Evolutionary conservation across 2,113 vertebrate genomes (phyloP).

Genomic region (Illadopsis cleaveri): DNA sequence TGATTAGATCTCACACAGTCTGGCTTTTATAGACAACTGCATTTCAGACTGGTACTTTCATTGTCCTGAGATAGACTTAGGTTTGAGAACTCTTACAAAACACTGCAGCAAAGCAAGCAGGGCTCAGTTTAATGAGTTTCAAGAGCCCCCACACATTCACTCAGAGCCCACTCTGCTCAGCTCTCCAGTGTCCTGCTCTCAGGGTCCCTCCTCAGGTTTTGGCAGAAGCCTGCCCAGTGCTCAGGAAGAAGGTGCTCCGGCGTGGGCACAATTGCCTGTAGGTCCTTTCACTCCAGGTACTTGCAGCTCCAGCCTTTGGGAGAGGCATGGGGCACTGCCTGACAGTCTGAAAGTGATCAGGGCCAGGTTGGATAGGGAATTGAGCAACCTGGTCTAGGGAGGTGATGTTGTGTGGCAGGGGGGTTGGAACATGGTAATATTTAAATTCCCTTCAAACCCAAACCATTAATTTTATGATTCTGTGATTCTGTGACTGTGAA

Average conservation of each 20-base stretch:
- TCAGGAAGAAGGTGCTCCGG: not conserved
- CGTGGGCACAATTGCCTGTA: not conserved
- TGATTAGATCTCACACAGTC: not conserved
- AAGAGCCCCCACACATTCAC: fast-evolving
- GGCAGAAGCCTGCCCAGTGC: not conserved
- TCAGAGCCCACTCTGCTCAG: not conserved
- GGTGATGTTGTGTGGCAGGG: fast-evolving
- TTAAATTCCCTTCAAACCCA: not conserved
- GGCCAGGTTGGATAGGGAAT: not conserved
- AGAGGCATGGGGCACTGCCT: not conserved
- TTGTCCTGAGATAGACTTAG: not conserved
- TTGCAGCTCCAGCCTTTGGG: not conserved
- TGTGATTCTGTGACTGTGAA: not conserved
- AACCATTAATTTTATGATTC: not conserved
- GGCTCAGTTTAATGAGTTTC: not conserved
- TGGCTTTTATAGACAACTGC: not conserved
- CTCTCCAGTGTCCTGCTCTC: not conserved
- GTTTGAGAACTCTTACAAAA: not conserved
- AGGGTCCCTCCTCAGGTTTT: not conserved
- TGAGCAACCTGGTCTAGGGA: not conserved
- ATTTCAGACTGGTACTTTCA: not conserved
- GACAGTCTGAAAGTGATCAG: not conserved
- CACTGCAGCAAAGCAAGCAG: not conserved
- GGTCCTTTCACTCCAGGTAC: not conserved
- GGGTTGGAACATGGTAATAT: not conserved